These are phyloP conservation scores for Helostoma temminkii DNA, from an alignment of 2,797 vertebrate species.

Conservation along the genomic window DNA sequence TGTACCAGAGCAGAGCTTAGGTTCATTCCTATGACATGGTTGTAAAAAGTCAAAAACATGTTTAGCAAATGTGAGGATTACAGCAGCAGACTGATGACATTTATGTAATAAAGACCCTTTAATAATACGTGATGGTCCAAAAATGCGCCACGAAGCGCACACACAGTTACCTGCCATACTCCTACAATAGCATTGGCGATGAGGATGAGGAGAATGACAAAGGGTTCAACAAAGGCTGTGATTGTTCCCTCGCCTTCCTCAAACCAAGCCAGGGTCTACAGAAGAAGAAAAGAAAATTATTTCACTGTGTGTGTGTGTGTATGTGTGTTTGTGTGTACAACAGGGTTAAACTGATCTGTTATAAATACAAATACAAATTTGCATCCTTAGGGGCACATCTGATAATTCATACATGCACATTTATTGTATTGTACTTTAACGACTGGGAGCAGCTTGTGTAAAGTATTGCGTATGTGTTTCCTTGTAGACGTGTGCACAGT, in stretches of 20 bases:
- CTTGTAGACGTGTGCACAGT: constrained; percentile 1
- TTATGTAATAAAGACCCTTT: background rate
- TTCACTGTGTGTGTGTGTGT: background rate
- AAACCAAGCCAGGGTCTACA: constrained; percentile 86
- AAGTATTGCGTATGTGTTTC: constrained; percentile 15
- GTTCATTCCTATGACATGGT: too few relatives aligned
- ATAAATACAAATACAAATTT: background rate
- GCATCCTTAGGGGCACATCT: background rate
- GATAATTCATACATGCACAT: background rate
- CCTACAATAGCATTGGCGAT: constrained; percentile 88
- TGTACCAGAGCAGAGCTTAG: too few relatives aligned
- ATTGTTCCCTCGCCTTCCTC: constrained; percentile 87
- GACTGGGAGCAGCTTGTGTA: background rate
- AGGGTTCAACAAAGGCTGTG: constrained; percentile 87
- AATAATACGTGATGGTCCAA: background rate
- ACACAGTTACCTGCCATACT: constrained; percentile 84
- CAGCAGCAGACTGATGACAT: too few relatives aligned
- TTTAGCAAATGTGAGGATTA: too few relatives aligned
- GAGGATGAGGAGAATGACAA: constrained; percentile 88
- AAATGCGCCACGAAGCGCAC: background rate
- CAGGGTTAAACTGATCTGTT: background rate
- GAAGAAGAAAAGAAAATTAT: constrained; percentile 7
- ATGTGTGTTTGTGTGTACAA: background rate
- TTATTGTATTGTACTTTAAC: too few relatives aligned
- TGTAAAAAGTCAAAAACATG: too few relatives aligned